phyloP scores from a whole-genome alignment of 2,113 vertebrate species.

The Clarias gariepinus region DNA sequence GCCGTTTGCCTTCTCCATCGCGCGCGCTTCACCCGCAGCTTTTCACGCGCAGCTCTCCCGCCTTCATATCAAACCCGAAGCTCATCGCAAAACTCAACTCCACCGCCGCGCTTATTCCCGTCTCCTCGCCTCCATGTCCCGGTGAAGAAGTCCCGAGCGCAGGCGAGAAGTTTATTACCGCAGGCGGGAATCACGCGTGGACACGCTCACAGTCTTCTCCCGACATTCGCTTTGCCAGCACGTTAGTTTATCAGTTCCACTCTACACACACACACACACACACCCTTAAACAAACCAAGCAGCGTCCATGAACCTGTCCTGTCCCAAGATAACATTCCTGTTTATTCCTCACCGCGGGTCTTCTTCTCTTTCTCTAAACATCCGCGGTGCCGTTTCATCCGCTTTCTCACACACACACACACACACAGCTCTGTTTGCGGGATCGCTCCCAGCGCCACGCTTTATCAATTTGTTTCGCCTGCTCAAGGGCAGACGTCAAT shows the following conservation, averaged over 20 bases:
- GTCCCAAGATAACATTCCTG: background rate
- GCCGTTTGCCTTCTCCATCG: slow-evolving; percentile 43
- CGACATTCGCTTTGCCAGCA: background rate
- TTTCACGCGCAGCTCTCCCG: background rate
- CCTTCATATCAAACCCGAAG: background rate
- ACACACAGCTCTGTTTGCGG: background rate
- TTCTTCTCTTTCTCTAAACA: background rate
- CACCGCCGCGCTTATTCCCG: too few species aligned
- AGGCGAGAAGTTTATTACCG: background rate
- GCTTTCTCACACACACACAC: background rate
- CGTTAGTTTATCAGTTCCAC: background rate
- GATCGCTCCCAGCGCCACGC: background rate
- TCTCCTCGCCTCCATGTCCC: background rate
- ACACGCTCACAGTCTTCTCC: too few species aligned
- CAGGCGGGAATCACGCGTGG: background rate
- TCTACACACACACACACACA: background rate
- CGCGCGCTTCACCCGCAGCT: slow-evolving; percentile 18
- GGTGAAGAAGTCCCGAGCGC: background rate
- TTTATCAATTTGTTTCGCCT: background rate
- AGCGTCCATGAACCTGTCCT: slow-evolving; percentile 19
- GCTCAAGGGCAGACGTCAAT: slow-evolving; percentile 59
- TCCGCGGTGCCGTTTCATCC: too few species aligned
- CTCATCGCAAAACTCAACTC: background rate
- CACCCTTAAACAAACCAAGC: background rate
- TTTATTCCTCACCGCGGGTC: background rate